These are phyloP conservation scores for Colius striatus DNA, from an alignment of 2,113 vertebrate species.

Conservation along the genomic window DNA sequence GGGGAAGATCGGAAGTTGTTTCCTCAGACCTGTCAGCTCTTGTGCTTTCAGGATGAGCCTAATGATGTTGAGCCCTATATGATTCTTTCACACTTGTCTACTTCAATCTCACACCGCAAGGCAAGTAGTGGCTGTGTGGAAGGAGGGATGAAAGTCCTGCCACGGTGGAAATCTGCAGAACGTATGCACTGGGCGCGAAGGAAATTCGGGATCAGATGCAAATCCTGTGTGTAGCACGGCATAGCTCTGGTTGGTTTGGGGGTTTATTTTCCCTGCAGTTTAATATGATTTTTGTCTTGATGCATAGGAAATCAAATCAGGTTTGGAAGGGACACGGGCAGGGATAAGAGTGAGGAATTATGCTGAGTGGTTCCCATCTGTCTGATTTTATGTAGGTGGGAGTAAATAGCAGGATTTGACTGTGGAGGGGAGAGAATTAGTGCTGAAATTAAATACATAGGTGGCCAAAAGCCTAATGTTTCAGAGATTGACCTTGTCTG, in stretches of 20 bases:
- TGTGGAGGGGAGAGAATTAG: background rate
- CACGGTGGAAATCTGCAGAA: background rate
- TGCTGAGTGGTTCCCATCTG: background rate
- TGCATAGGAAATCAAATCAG: background rate
- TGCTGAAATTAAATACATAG: background rate
- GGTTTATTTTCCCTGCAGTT: background rate
- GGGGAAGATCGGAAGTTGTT: slow-evolving; percentile 26
- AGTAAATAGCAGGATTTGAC: slow-evolving; percentile 11
- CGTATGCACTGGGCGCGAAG: background rate
- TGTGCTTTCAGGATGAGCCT: slow-evolving; percentile 59
- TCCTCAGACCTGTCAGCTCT: slow-evolving; percentile 66
- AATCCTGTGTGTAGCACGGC: background rate
- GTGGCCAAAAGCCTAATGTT: background rate
- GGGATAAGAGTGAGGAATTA: slow-evolving; percentile 6
- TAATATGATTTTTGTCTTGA: slow-evolving; percentile 35
- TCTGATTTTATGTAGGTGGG: background rate
- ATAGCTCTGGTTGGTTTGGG: background rate
- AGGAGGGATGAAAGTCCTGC: slow-evolving; percentile 54
- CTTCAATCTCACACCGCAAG: slow-evolving; percentile 56
- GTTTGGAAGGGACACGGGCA: background rate
- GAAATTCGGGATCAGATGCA: slow-evolving; percentile 30
- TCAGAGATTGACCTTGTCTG: background rate
- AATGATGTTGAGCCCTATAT: slow-evolving; percentile 63
- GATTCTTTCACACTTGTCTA: slow-evolving; percentile 78
- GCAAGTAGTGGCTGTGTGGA: slow-evolving; percentile 34